Percentiles rank a stretch among this genome's conserved stretches.
Conservation (phyloP, 2,797 vertebrate species). For the Xenops minutus region DNA sequence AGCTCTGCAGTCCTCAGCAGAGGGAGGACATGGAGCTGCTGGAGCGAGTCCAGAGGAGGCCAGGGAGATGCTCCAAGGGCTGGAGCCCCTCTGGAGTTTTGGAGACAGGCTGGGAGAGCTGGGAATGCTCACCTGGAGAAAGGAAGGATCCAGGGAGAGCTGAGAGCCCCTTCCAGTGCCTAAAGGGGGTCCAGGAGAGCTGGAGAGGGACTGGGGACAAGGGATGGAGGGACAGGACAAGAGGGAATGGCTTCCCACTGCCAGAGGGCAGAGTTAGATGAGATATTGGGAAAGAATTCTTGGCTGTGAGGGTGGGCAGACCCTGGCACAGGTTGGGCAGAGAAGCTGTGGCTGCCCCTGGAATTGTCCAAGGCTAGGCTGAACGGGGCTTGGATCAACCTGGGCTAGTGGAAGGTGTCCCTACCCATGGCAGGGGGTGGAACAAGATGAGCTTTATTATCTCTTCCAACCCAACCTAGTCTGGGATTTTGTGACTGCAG, state of each 20-base stretch:
- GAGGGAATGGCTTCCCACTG: not conserved
- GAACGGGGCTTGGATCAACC: rapidly evolving
- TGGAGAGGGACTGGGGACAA: not conserved
- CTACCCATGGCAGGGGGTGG: not conserved
- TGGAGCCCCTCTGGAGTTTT: not conserved
- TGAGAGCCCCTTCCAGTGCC: not conserved
- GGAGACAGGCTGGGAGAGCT: not conserved
- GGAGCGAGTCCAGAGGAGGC: rapidly evolving
- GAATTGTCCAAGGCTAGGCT: rapidly evolving
- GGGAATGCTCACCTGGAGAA: not conserved
- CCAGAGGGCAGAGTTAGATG: not conserved
- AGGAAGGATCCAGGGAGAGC: not conserved
- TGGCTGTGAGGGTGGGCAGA: not conserved
- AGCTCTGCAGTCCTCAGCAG: not conserved
- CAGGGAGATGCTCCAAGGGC: rapidly evolving
- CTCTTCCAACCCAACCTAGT: not conserved
- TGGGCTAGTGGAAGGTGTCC: rapidly evolving
- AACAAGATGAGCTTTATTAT: rapidly evolving
- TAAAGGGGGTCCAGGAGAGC: not conserved
- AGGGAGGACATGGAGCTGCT: not conserved
- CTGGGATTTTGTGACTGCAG: not conserved
- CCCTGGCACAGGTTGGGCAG: not conserved
- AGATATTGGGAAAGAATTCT: not conserved
- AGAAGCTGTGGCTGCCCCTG: not conserved
- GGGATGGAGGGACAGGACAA: not conserved